A percentile compares a stretch with the other conserved stretches of the same genome.
Evolutionary conservation across 2,113 vertebrate genomes (phyloP).

Genomic region (Ictalurus punctatus): DNA sequence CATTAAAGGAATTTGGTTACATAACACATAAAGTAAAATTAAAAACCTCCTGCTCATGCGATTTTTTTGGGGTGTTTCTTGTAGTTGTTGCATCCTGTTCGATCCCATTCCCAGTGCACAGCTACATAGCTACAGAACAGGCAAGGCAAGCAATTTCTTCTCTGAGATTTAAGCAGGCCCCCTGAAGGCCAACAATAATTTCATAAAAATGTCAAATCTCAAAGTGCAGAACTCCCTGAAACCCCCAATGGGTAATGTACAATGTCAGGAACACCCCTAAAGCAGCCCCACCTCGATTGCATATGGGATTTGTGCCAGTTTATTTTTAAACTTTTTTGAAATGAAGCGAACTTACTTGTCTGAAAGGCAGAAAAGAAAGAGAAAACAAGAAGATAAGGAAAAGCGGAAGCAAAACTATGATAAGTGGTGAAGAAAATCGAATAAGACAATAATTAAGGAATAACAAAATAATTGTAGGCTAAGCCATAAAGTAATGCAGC

Average conservation of each 20-base stretch:
- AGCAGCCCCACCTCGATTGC: neutral
- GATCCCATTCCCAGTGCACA: neutral
- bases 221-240: neutral
- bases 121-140: neutral
- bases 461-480: neutral
- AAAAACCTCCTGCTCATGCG: neutral
- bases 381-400: neutral
- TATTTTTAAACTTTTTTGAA: neutral
- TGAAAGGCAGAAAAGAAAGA: neutral
- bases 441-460: neutral
- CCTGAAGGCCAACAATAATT: conserved; percentile 7
- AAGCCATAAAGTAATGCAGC: neutral
- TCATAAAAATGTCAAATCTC: neutral
- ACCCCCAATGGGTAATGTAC: neutral
- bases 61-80: neutral
- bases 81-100: neutral
- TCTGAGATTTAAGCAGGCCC: neutral
- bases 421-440: neutral
- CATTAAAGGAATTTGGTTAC: neutral
- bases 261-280: neutral
- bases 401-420: neutral
- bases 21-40: neutral
- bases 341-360: neutral
- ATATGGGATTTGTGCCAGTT: neutral
- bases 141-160: neutral